These are phyloP conservation scores for Fragariocoptes setiger DNA, from an alignment of 1,140 invertebrate species.

Conservation along the genomic window DNA sequence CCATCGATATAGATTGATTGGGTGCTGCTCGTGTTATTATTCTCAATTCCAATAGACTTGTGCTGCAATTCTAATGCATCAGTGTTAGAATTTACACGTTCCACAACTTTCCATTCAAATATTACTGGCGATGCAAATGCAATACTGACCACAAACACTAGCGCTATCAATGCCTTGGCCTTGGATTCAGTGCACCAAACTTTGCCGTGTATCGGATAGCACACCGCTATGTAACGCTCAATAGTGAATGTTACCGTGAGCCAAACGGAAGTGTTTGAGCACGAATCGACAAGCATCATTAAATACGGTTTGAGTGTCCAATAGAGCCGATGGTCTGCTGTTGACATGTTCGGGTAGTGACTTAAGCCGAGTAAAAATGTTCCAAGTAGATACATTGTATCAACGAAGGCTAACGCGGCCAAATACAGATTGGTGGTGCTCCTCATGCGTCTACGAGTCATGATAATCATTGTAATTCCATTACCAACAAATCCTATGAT, in stretches of 20 bases:
- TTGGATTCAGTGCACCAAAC: slow-evolving; percentile 29
- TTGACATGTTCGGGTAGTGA: slow-evolving; percentile 24
- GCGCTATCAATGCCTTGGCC: slow-evolving; percentile 23
- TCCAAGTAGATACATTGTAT: slow-evolving; percentile 32
- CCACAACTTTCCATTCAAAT: slow-evolving; percentile 1
- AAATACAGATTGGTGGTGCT: slow-evolving; percentile 38
- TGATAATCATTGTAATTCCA: slow-evolving; percentile 32
- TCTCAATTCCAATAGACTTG: slow-evolving; percentile 26
- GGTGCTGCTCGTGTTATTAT: slow-evolving; percentile 12
- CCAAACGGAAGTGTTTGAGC: slow-evolving; percentile 37
- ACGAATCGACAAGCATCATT: slow-evolving; percentile 27
- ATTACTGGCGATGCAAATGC: slow-evolving; percentile 1
- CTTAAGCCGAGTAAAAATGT: slow-evolving; percentile 28
- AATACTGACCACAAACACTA: slow-evolving; percentile 26
- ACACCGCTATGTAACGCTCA: slow-evolving; percentile 40
- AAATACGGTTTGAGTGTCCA: slow-evolving; percentile 22
- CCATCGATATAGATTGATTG: too few relatives aligned
- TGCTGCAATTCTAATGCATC: slow-evolving; percentile 25
- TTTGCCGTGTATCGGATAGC: slow-evolving; percentile 36
- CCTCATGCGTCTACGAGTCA: slow-evolving; percentile 35
- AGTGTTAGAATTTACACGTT: too few relatives aligned
- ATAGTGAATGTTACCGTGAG: slow-evolving; percentile 41
- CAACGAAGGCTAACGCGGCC: slow-evolving; percentile 34
- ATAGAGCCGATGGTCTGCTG: slow-evolving; percentile 20
- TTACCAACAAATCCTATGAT: slow-evolving; percentile 34